A percentile compares a stretch with the other conserved stretches of the same genome.
Conservation (phyloP, 2,113 vertebrate genomes). For the Chitala chitala region DNA sequence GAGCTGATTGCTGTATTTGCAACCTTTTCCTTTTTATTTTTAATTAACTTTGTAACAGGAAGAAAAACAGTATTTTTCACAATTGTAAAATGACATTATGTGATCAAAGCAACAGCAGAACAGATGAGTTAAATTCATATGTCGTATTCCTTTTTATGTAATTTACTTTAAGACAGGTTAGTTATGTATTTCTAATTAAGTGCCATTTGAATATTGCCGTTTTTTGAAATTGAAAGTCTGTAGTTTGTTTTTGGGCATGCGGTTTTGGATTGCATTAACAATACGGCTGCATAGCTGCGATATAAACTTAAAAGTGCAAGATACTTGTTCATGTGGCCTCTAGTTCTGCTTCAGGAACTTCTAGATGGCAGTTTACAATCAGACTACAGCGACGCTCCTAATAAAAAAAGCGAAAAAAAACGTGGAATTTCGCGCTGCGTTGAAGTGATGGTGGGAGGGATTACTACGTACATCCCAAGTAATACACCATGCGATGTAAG, state of each 20-base stretch:
- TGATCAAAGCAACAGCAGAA: too few relatives aligned
- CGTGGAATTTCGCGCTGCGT: conserved; percentile 18
- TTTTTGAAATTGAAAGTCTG: not conserved
- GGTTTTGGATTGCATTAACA: not conserved
- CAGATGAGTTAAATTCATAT: too few relatives aligned
- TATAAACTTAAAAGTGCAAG: not conserved
- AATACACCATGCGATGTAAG: conserved; percentile 31
- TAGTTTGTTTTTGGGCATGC: not conserved
- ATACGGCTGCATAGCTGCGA: not conserved
- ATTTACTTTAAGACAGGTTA: too few relatives aligned
- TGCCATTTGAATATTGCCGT: too few relatives aligned
- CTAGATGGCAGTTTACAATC: conserved; percentile 1
- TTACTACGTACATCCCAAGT: conserved; percentile 33
- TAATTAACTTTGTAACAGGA: too few relatives aligned
- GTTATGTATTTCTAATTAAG: too few relatives aligned
- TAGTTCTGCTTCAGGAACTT: conserved; percentile 17
- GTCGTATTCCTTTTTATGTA: too few relatives aligned
- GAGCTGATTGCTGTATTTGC: too few relatives aligned
- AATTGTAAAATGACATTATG: too few relatives aligned
- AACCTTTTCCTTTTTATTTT: too few relatives aligned
- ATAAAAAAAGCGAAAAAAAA: not conserved
- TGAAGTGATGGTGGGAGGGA: conserved; percentile 55
- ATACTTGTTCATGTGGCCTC: not conserved
- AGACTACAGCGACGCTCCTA: not conserved
- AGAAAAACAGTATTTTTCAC: too few relatives aligned